Base-by-base conservation (phyloP, 1,140 invertebrate genomes). In the Octopus bimaculoides region DNA sequence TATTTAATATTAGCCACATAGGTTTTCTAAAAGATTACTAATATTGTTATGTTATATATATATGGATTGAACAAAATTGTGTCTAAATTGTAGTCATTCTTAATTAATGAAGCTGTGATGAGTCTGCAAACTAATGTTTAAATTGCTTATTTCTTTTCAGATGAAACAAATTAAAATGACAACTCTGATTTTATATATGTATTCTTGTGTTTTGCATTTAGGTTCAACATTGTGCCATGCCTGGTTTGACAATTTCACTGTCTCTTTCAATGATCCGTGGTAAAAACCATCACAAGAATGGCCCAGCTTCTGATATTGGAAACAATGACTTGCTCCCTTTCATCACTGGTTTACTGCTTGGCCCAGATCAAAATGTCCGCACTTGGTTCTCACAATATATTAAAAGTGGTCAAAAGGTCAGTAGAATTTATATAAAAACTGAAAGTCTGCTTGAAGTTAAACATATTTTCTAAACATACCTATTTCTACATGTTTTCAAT, bases 301-400 rank as follows among this genome's bases (percentile, higher is more conserved):
- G 71, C 17, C 82, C 81, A 26, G 79, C 74, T 79, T 78, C 79
- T 41, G 83, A 75, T 71, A 69, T 80, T 73, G 75, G 78, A 54
- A 79, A 84, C 76, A 85, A 81, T 77, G 93, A 93, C 85, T 86
- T 93, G 52, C 91, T 98, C 10, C 94, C 96, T 12, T 98, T 98
- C 91, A 92, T 98, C 52, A 97, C 95, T 77, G 96, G 97, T 9
- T 91, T 99, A 55, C 91, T 98, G 78, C 91, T 98, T 54, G 96
- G 97, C 20, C 96, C 94, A 87, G 96, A 98, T 90, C 94, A 96
- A 86, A 94, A 94, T 82, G 94, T 96, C 0, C 92, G 96, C 84
- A 94, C 93, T 81, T 98, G 97, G 97, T 97, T 98, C 88, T 95
- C 95, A 0, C 92, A 95, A 84, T 98, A 97, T 87, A 93, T 98